These are phyloP conservation scores for Erethizon dorsatum DNA, from an alignment of 2,797 vertebrate species.

Conservation along the genomic window DNA sequence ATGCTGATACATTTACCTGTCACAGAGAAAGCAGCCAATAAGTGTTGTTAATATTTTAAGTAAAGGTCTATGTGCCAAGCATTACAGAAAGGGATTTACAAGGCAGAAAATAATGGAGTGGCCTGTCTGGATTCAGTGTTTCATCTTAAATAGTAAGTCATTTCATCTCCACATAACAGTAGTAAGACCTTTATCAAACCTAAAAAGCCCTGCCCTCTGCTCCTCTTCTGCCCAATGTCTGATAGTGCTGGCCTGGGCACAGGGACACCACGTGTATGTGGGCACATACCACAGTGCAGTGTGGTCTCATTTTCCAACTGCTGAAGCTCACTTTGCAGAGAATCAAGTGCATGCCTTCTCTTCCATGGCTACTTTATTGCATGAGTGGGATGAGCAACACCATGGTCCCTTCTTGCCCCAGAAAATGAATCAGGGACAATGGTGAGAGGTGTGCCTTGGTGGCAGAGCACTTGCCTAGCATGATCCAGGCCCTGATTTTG, in stretches of 20 bases:
- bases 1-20: fast-evolving
- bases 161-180: neutral
- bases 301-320: neutral
- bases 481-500: neutral
- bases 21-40: neutral
- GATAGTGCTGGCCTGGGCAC: neutral
- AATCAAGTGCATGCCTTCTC: too few species aligned
- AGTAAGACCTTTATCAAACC: neutral
- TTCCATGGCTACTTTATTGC: neutral
- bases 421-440: neutral
- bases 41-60: neutral
- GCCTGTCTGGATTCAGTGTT: neutral
- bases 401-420: neutral
- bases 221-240: neutral
- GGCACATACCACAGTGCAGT: fast-evolving
- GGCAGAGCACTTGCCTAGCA: neutral
- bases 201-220: neutral
- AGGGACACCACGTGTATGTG: fast-evolving
- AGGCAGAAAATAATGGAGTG: neutral
- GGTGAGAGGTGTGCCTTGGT: neutral
- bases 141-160: neutral
- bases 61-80: neutral
- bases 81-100: neutral
- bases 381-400: neutral
- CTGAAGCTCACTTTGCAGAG: neutral